Evolutionary conservation across 1,140 invertebrate species (phyloP).

Genomic region (Scaptodrosophila lebanonensis): DNA sequence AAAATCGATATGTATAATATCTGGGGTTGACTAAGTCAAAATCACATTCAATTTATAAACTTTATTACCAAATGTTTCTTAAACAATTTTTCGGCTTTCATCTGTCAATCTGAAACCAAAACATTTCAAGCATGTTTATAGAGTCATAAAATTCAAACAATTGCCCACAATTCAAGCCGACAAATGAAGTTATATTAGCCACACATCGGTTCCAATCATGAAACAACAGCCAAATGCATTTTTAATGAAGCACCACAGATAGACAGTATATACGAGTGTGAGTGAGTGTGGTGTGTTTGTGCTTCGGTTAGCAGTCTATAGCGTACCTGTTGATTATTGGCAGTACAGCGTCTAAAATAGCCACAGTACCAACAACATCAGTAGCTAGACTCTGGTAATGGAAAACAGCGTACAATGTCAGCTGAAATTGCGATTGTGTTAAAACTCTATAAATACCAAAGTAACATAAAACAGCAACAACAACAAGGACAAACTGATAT

Average conservation of each 20-base stretch:
- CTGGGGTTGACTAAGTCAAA: no score
- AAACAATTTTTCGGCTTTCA: no score
- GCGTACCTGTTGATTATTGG: slow-evolving; percentile 57
- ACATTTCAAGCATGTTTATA: background rate
- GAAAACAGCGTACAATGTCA: slow-evolving; percentile 65
- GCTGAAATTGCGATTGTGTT: slow-evolving; percentile 74
- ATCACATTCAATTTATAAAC: no score
- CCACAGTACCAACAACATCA: slow-evolving; percentile 29
- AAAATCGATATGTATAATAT: no score
- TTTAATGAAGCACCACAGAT: slow-evolving; percentile 64
- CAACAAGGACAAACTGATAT: slow-evolving; percentile 55
- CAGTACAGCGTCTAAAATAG: slow-evolving; percentile 17
- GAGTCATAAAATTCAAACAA: slow-evolving; percentile 8
- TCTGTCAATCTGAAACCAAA: no score
- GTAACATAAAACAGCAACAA: slow-evolving; percentile 59
- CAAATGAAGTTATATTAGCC: slow-evolving; percentile 59
- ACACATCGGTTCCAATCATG: slow-evolving; percentile 41
- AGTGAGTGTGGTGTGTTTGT: background rate
- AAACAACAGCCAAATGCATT: slow-evolving; percentile 63
- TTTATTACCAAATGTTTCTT: no score
- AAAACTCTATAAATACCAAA: slow-evolving; percentile 76
- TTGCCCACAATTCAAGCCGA: slow-evolving; percentile 39
- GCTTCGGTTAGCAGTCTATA: background rate
- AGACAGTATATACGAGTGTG: slow-evolving; percentile 19
- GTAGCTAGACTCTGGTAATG: slow-evolving; percentile 42